Conservation (phyloP, 2,113 vertebrate genomes). For the Oxyruncus cristatus region DNA sequence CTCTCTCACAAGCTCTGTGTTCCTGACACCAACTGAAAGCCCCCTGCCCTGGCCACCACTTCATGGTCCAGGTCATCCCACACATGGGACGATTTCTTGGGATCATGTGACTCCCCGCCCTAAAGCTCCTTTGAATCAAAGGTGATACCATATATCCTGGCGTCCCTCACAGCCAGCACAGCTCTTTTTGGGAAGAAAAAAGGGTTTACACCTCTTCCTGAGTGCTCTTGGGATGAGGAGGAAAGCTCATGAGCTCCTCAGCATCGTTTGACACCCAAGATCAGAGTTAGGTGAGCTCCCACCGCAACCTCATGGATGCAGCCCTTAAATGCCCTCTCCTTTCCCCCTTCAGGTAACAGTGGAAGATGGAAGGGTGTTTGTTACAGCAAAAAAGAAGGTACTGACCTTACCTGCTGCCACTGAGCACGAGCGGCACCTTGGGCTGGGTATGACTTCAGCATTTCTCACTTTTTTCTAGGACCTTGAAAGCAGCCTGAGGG, state of each 20-base stretch:
- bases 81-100: not conserved
- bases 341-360: constrained; percentile 77
- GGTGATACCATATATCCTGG: not conserved
- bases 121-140: not conserved
- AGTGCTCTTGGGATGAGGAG: not conserved
- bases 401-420: not conserved
- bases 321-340: not conserved
- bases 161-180: not conserved
- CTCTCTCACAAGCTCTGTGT: not conserved
- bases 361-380: constrained; percentile 76
- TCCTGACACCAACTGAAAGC: not conserved
- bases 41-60: not conserved
- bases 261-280: not conserved
- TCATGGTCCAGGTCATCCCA: not conserved
- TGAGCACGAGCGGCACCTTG: not conserved
- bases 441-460: not conserved
- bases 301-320: not conserved
- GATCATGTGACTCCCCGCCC: not conserved
- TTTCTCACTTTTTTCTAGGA: constrained; percentile 48
- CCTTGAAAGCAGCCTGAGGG: constrained; percentile 65
- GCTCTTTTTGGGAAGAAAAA: not conserved
- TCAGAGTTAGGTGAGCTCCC: not conserved
- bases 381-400: constrained; percentile 80
- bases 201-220: not conserved
- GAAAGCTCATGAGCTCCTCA: not conserved